Evolutionary conservation across 30 jellyfish, hydroid and myxozoan genomes (phyloP).

Genomic region (Hydractinia symbiolongicarpus): DNA sequence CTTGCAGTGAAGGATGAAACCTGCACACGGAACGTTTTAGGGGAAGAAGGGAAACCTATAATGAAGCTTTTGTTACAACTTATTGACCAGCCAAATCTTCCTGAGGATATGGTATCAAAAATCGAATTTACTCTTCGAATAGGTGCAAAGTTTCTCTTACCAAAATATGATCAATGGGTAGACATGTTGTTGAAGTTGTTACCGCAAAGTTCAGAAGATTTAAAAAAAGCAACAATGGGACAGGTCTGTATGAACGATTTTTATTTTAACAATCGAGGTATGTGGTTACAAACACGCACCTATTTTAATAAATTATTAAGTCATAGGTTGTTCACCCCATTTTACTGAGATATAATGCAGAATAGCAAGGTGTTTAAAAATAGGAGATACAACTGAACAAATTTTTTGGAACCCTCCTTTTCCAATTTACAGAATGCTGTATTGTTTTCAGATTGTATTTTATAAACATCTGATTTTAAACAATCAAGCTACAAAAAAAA

Average conservation of each 20-base stretch:
- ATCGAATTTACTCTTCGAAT: conserved; percentile 41
- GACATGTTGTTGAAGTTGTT: conserved; percentile 47
- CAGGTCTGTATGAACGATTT: conserved; percentile 25
- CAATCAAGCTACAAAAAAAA: too few relatives aligned
- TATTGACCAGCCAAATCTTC: conserved; percentile 35
- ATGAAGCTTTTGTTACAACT: conserved; percentile 43
- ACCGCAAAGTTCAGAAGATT: conserved; percentile 41
- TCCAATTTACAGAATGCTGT: too few relatives aligned
- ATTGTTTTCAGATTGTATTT: too few relatives aligned
- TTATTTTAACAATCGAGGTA: too few relatives aligned
- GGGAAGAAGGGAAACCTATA: conserved; percentile 46
- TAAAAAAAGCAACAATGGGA: conserved; percentile 49
- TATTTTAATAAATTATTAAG: too few relatives aligned
- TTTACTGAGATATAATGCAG: too few relatives aligned
- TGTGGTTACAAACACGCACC: too few relatives aligned
- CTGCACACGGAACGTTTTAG: conserved; percentile 50
- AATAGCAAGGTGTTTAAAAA: too few relatives aligned
- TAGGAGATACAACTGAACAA: too few relatives aligned
- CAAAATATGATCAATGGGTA: conserved; percentile 50
- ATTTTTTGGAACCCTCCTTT: too few relatives aligned
- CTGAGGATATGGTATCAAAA: conserved; percentile 8
- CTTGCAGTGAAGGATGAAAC: conserved; percentile 55
- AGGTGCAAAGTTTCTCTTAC: conserved; percentile 75
- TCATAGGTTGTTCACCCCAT: too few relatives aligned
- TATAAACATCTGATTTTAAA: too few relatives aligned